Evolutionary conservation across 1,140 invertebrate genomes (phyloP).

Genomic region (Nylanderia fulva): DNA sequence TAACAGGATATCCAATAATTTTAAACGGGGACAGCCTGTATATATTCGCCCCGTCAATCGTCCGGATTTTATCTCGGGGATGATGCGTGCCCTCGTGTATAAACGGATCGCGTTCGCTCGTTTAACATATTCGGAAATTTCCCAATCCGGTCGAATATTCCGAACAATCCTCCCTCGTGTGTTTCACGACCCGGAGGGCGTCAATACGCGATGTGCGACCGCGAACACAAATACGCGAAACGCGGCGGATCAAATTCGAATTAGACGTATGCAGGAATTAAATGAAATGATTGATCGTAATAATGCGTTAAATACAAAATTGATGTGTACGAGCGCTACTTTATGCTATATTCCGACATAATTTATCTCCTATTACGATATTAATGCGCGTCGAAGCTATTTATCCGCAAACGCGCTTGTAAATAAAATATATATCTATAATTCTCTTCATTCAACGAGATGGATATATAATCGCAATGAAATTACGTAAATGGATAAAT

Average conservation of each 20-base stretch:
- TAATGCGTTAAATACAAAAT: background rate
- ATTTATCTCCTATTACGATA: background rate
- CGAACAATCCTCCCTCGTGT: too few species aligned
- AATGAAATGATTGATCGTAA: background rate
- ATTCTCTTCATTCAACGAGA: background rate
- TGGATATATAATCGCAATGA: background rate
- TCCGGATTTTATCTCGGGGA: conserved; percentile 37
- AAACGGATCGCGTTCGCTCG: conserved; percentile 21
- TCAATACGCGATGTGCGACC: background rate
- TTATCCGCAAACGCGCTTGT: background rate
- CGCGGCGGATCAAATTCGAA: background rate
- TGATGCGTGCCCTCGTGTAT: background rate
- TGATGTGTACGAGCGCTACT: background rate
- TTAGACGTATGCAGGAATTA: background rate
- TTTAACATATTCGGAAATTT: conserved; percentile 20
- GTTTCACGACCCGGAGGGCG: conserved; percentile 1
- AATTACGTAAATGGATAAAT: background rate
- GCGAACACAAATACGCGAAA: too few species aligned
- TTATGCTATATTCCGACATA: too few species aligned
- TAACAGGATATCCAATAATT: too few species aligned
- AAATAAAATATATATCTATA: background rate
- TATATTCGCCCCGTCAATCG: conserved; percentile 11
- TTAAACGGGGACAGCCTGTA: too few species aligned
- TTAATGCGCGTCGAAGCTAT: background rate
- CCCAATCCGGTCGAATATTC: too few species aligned